These are phyloP conservation scores for Mirounga angustirostris DNA, from an alignment of 2,113 vertebrate genomes.

Conservation along the genomic window DNA sequence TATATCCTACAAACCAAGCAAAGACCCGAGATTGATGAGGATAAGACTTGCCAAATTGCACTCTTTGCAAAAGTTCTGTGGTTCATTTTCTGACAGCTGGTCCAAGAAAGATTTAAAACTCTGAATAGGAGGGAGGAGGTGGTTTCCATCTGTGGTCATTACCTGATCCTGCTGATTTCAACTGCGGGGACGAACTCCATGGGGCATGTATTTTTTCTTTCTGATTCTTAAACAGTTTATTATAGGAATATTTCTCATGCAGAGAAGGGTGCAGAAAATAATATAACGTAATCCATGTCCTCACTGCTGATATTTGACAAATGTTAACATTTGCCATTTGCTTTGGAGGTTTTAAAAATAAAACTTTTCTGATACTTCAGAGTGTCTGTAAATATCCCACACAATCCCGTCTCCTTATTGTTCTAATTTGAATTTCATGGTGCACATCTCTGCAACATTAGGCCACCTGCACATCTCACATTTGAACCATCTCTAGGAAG, in stretches of 20 bases:
- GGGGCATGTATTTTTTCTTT: background rate
- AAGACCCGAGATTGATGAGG: background rate
- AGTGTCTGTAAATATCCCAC: background rate
- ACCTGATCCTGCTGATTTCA: slow-evolving; percentile 51
- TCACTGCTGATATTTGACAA: slow-evolving; percentile 60
- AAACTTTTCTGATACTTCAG: background rate
- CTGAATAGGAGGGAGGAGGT: slow-evolving; percentile 48
- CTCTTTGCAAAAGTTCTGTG: background rate
- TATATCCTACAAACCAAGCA: background rate
- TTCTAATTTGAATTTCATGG: slow-evolving; percentile 20
- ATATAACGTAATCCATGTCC: background rate
- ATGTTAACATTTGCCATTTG: slow-evolving; percentile 59
- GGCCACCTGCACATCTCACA: background rate
- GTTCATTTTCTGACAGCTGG: slow-evolving; percentile 61
- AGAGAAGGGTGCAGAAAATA: slow-evolving; percentile 39
- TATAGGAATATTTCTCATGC: slow-evolving; percentile 29
- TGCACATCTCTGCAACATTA: background rate
- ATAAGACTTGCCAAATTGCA: slow-evolving; percentile 35
- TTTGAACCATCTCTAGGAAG: background rate
- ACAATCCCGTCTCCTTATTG: slow-evolving; percentile 25
- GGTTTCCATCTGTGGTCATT: slow-evolving; percentile 67
- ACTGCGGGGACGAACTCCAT: background rate
- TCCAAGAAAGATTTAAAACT: slow-evolving; percentile 29
- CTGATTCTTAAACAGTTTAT: slow-evolving; percentile 4
- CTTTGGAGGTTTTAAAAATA: slow-evolving; percentile 57